Evolutionary conservation across 2,888 invertebrate species (phyloP), one percentile per base, ranked within the genome.

Genomic region (Parnassius apollo): DNA sequence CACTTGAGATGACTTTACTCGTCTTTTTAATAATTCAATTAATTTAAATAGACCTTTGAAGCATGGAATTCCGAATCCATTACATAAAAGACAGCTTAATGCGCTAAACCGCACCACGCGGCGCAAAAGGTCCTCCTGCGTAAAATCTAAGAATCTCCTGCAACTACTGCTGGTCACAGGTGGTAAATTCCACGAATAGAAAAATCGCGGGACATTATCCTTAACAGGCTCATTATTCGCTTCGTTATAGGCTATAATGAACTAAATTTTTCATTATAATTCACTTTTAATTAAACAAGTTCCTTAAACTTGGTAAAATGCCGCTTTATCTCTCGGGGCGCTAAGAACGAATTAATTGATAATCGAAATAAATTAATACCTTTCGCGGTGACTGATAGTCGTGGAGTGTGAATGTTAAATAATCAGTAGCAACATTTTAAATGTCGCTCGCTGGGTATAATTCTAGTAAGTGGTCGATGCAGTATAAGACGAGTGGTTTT

Each of bases 321-420:
- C 71, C 68, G 67, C 68, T 71, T 81, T 86, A 88, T 88, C 86
- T 76, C 66, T 68, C 71, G 82, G 84, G 85, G 87, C 85, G 89
- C 86, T 84, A 79, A 83, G 77, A 76, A 81, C 86, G 87, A 86
- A 90, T 86, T 90, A 87, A 89, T 86, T 88, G 86, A 86, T 88
- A 84, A 84, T 84, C 77, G 78, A 79, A 74, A 77, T 77, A 71
- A 86, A 88, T 86, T 81, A 72, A 78, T 75, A 77, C 75, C 77
- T 80, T 79, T 78, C 74, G 69, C 68, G 66, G 68, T 70, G 75
- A 77, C 81, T 84, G 86, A 84, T 83, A 86, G 83, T 79, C 71
- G 68, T 68, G 72, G 74, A 79, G 74, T 82, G 82, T 83, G 81
- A 83, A 83, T 76, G 84, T 68, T 63, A 72, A 76, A 76, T 86